Conservation (phyloP, 2,797 vertebrate genomes). For the Helarctos malayanus region DNA sequence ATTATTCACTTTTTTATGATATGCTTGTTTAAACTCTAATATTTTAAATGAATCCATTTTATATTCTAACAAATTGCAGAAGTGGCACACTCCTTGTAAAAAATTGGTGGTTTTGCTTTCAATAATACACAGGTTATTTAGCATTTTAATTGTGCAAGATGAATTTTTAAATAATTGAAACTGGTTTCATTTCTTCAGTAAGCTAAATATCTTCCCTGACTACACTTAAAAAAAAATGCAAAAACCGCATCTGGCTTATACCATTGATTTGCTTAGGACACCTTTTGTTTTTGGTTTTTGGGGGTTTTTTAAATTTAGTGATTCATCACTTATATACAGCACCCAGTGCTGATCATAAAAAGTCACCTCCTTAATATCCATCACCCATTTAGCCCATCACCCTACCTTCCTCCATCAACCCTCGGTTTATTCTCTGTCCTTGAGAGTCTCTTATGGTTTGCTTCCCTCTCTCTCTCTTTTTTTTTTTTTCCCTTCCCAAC, state of each 20-base stretch:
- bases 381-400: not conserved
- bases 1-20: conserved; percentile 31
- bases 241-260: not conserved
- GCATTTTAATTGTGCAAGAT: conserved; percentile 6
- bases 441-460: not conserved
- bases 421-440: not conserved
- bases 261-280: not conserved
- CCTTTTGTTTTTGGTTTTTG: not conserved
- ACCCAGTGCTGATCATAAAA: not conserved
- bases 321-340: not conserved
- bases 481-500: not conserved
- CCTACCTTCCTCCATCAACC: not conserved
- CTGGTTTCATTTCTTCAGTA: conserved; percentile 39
- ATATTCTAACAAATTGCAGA: conserved; percentile 51
- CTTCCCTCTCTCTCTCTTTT: not conserved
- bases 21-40: not conserved
- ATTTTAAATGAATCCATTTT: conserved; percentile 49
- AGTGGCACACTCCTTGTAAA: not conserved
- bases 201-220: conserved; percentile 16
- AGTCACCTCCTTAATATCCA: not conserved
- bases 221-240: not conserved
- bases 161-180: conserved; percentile 63
- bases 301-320: not conserved
- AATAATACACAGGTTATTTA: not conserved
- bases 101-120: conserved; percentile 33